Evolutionary conservation across 2,888 invertebrate genomes (phyloP), one percentile per base, ranked within the genome.

Genomic region (Baronia brevicornis): DNA sequence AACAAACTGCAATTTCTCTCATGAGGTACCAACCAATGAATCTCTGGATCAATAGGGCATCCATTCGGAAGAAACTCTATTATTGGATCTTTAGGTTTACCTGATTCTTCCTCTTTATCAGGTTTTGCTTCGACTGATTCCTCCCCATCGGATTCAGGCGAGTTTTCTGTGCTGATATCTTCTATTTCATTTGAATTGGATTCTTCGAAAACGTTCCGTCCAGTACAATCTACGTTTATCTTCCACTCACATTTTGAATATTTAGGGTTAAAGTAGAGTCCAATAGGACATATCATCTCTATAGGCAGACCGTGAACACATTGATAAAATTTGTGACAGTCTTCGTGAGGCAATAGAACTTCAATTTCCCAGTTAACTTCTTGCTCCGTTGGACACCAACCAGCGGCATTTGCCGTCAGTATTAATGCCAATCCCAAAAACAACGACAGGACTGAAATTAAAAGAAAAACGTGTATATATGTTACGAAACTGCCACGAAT

Each of bases 291-390:
- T 0, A 55, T 52, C 50, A 87, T 85, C 45, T 87, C 88, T 1
- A 88, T 61, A 0, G 86, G 89, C 0, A 72, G 46, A 3, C 88
- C 90, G 41, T 87, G 87, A 63, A 89, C 88, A 54, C 91, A 91
- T 51, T 89, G 89, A 33, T 90, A 79, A 60, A 88, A 91, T 51
- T 86, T 89, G 36, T 87, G 71, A 53, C 91, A 91, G 29, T 85
- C 77, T 1, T 67, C 75, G 28, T 82, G 80, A 9, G 84, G 84
- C 1, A 89, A 74, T 32, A 89, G 86, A 55, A 85, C 80, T 37
- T 78, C 78, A 8, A 70, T 60, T 8, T 45, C 41, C 70, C 71
- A 74, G 43, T 78, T 50, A 0, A 5, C 13, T 28, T 43, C 60
- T 39, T 74, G 74, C 10, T 64, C 72, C 0, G 48, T 3, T 0